phyloP scores from a whole-genome alignment of 1,140 invertebrate genomes.

The roundworm (Caenorhabditis elegans) region DNA sequence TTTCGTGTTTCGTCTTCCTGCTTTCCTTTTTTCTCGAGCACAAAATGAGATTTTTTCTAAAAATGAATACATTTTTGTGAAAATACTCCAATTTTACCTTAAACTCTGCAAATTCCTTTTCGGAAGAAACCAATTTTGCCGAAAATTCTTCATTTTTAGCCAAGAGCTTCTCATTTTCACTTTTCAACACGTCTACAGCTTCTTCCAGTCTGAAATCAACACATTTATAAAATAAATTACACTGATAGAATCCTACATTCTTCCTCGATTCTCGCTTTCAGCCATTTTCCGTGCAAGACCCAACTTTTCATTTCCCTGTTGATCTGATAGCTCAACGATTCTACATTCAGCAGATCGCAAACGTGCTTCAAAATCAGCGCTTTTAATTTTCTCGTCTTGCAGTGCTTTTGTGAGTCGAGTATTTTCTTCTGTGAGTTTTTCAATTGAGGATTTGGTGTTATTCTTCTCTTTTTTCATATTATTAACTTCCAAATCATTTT shows the following conservation, averaged over 20 bases:
- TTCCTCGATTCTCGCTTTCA: slow-evolving; percentile 2
- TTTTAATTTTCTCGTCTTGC: background rate
- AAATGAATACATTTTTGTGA: background rate
- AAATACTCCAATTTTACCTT: too few species aligned
- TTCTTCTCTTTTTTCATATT: background rate
- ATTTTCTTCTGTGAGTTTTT: slow-evolving; percentile 15
- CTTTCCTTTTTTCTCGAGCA: slow-evolving; percentile 6
- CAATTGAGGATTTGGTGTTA: background rate
- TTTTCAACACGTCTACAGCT: slow-evolving; percentile 1
- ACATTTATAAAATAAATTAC: too few species aligned
- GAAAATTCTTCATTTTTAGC: background rate
- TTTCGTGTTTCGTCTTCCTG: background rate
- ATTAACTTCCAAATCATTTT: background rate
- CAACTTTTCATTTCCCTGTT: slow-evolving; percentile 1
- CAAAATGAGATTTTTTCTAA: slow-evolving; percentile 19
- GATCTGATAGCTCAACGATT: background rate
- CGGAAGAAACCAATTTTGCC: background rate
- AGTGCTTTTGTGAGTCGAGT: background rate
- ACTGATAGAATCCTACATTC: too few species aligned
- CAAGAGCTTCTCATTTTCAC: background rate
- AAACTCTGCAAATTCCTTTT: background rate
- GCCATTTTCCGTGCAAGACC: background rate
- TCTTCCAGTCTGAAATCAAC: background rate
- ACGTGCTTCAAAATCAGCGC: background rate
- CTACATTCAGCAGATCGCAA: background rate